Conservation (phyloP, 2,888 invertebrate species). For the Sphaerophoria taeniata region DNA sequence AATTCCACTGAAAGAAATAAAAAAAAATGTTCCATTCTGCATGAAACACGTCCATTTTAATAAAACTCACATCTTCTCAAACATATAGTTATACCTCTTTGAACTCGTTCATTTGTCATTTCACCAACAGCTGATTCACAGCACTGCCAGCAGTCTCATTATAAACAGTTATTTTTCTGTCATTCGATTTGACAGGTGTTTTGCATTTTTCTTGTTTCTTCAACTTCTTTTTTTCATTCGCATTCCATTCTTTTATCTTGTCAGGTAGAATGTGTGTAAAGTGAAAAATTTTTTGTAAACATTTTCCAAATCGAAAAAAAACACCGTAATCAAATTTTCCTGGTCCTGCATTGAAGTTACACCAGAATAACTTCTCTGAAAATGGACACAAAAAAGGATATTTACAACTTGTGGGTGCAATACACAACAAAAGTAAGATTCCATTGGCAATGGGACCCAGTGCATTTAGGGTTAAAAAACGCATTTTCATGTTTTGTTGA, state of each 20-base stretch:
- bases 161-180: not conserved
- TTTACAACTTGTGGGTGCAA: conserved; percentile 84
- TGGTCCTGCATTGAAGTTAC: conserved; percentile 34
- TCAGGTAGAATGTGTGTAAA: conserved; percentile 69
- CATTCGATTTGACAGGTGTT: conserved; percentile 53
- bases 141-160: conserved; percentile 44
- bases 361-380: conserved; percentile 60
- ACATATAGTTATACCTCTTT: not conserved
- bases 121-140: conserved; percentile 49
- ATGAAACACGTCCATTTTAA: not conserved
- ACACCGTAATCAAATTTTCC: not conserved
- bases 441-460: not conserved
- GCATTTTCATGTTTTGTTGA: not conserved
- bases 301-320: conserved; percentile 45
- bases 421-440: conserved; percentile 84
- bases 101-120: conserved; percentile 17
- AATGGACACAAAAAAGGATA: conserved; percentile 83
- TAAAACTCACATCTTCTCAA: conserved; percentile 15
- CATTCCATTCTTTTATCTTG: conserved; percentile 63
- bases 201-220: conserved; percentile 37
- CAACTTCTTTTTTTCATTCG: conserved; percentile 26
- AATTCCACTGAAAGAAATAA: not conserved
- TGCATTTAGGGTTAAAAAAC: not conserved
- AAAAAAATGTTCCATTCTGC: not conserved
- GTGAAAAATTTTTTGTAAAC: conserved; percentile 73